Evolutionary conservation across 2,888 invertebrate species (phyloP).

Genomic region (Drosophila mimica): DNA sequence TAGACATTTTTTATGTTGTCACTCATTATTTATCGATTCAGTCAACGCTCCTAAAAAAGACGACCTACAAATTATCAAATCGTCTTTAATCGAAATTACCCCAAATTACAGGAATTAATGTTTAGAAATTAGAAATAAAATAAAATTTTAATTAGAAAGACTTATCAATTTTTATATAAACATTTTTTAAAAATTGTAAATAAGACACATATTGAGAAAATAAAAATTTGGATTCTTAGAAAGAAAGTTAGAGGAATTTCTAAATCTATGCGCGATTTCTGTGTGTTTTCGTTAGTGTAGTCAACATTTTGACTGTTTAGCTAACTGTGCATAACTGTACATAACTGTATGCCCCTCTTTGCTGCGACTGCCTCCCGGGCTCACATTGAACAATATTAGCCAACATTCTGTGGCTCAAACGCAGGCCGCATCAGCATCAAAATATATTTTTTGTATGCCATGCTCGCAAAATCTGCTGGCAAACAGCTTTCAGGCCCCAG

Average conservation of each 20-base stretch:
- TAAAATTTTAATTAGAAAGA: no score
- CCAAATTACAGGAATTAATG: no score
- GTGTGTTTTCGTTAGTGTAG: not conserved
- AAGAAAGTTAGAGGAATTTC: not conserved
- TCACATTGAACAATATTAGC: constrained; percentile 36
- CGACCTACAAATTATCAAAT: no score
- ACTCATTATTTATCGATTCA: not conserved
- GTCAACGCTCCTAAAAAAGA: not conserved
- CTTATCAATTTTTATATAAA: no score
- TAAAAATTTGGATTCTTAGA: not conserved
- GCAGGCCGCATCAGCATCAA: constrained; percentile 40
- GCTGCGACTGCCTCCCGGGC: not conserved
- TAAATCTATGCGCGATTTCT: not conserved
- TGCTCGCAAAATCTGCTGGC: constrained; percentile 56
- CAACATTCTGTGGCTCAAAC: constrained; percentile 11
- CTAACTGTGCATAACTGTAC: constrained; percentile 51
- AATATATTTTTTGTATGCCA: constrained; percentile 54
- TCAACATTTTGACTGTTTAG: not conserved
- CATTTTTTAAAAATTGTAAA: no score
- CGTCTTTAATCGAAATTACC: no score
- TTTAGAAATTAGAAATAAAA: no score
- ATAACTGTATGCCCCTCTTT: constrained; percentile 5
- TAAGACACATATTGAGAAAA: not conserved
- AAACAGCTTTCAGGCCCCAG: constrained; percentile 41
- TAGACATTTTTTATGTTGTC: not conserved